Conservation (phyloP, 2,797 vertebrate species). For the Neosilurus hyrtlii region DNA sequence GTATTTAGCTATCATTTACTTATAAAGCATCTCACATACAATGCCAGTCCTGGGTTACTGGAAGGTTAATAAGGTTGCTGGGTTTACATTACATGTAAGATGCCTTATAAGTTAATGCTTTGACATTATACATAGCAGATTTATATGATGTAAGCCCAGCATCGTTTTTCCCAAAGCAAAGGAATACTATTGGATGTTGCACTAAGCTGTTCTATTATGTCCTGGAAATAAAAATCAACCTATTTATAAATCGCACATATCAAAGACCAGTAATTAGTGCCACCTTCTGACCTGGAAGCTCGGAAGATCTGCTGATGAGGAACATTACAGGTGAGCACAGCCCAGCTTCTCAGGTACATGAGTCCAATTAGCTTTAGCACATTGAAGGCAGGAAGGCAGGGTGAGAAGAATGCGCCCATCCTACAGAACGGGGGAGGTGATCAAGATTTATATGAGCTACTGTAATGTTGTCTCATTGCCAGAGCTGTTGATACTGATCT, state of each 20-base stretch:
- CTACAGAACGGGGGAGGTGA: constrained; percentile 63
- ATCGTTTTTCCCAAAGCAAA: neutral
- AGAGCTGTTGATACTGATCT: constrained; percentile 11
- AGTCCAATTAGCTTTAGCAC: constrained; percentile 92
- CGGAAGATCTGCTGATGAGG: constrained; percentile 97
- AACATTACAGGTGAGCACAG: constrained; percentile 94
- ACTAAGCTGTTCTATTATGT: neutral
- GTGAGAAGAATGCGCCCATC: constrained; percentile 99
- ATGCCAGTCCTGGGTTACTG: neutral
- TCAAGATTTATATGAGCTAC: constrained; percentile 39
- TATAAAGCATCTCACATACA: neutral
- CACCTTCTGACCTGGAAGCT: constrained; percentile 84
- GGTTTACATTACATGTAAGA: neutral
- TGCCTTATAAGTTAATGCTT: neutral
- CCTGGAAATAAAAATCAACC: neutral
- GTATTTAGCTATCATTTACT: neutral
- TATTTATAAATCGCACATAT: neutral
- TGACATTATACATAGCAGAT: constrained; percentile 7
- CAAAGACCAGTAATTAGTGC: neutral
- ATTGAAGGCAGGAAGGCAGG: constrained; percentile 93
- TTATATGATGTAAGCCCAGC: neutral
- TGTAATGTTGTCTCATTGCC: constrained; percentile 2
- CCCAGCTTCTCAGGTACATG: constrained; percentile 98
- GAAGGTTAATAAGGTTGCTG: neutral
- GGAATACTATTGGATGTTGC: neutral